Conservation (phyloP, 2,888 invertebrate genomes). For the Leptinotarsa peninsularis region DNA sequence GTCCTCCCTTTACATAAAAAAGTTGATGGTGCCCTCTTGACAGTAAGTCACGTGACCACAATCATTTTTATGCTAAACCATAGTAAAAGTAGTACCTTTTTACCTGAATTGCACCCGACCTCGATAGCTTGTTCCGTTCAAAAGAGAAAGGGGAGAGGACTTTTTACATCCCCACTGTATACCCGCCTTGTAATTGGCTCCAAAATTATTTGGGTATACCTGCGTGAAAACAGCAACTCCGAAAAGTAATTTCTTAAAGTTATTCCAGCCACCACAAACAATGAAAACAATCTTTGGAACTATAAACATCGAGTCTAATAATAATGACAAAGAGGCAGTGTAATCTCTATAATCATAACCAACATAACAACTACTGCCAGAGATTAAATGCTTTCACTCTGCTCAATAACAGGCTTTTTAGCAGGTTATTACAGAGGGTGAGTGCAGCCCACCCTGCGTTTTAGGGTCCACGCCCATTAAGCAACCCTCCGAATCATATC, state of each 20-base stretch:
- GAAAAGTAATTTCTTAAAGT: not conserved
- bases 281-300: not conserved
- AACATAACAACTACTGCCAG: constrained; percentile 30
- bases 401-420: constrained; percentile 41
- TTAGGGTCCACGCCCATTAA: constrained; percentile 48
- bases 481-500: constrained; percentile 47
- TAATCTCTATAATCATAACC: constrained; percentile 38
- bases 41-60: too few relatives aligned
- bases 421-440: constrained; percentile 42
- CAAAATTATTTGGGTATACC: not conserved
- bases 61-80: too few relatives aligned
- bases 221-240: not conserved
- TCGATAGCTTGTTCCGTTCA: too few relatives aligned
- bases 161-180: too few relatives aligned
- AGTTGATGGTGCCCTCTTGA: too few relatives aligned
- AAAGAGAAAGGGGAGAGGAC: too few relatives aligned
- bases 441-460: constrained; percentile 49
- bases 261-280: constrained; percentile 6
- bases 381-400: constrained; percentile 40
- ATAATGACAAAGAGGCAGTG: constrained; percentile 30
- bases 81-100: too few relatives aligned
- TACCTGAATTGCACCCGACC: too few relatives aligned
- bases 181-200: too few relatives aligned
- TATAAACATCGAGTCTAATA: constrained; percentile 19
- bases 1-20: too few relatives aligned